Percentiles rank a stretch among this genome's conserved stretches.
phyloP scores from a whole-genome alignment of 2,113 vertebrate genomes.

The Trichechus manatus region DNA sequence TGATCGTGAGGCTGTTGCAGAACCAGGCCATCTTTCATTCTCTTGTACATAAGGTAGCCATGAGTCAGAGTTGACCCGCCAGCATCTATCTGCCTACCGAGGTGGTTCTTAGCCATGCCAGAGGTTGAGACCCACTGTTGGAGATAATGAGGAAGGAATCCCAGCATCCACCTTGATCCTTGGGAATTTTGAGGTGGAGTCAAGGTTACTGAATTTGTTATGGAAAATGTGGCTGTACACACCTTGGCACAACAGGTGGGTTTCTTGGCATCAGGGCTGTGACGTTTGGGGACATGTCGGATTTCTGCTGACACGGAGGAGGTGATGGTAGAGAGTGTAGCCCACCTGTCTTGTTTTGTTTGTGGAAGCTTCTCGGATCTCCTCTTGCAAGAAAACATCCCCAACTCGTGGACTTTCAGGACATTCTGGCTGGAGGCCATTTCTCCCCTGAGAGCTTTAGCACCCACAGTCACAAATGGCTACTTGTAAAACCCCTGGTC shows the following conservation, averaged over 20 bases:
- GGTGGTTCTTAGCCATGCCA: background rate
- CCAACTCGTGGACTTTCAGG: background rate
- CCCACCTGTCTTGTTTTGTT: background rate
- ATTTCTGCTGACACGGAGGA: background rate
- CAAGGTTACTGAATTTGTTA: background rate
- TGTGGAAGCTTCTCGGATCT: background rate
- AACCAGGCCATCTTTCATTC: too few relatives aligned
- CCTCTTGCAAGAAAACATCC: background rate
- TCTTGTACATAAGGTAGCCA: too few relatives aligned
- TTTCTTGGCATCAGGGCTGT: background rate
- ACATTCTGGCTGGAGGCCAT: background rate
- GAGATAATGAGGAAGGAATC: background rate
- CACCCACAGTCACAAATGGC: background rate
- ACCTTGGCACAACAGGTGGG: too few relatives aligned
- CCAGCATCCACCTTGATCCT: too few relatives aligned
- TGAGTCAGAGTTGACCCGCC: too few relatives aligned
- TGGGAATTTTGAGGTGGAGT: background rate
- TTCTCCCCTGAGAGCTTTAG: background rate
- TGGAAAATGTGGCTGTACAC: background rate
- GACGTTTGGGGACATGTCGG: background rate
- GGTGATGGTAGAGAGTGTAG: background rate
- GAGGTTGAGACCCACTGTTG: background rate
- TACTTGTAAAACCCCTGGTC: background rate
- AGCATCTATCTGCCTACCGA: too few relatives aligned
- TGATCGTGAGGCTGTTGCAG: too few relatives aligned